phyloP scores from a whole-genome alignment of 2,888 invertebrate species.

The Trichogramma evanescens region DNA sequence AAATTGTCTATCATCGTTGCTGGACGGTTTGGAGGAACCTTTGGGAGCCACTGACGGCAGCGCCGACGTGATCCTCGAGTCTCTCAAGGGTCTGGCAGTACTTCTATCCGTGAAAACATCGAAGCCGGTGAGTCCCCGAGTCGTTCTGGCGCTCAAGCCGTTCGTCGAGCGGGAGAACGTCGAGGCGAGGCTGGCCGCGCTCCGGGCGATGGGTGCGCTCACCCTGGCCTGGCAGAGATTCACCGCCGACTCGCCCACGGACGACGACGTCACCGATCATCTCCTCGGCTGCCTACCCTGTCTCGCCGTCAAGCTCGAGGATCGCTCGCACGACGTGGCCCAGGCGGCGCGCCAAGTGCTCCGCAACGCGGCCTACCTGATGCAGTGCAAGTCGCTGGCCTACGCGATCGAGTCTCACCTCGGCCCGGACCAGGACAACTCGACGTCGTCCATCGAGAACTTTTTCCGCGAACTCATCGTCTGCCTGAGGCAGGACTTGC shows the following conservation, averaged over 20 bases:
- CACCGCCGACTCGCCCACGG: constrained; percentile 26
- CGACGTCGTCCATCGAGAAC: constrained; percentile 28
- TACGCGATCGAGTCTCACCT: constrained; percentile 29
- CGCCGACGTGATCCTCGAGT: constrained; percentile 37
- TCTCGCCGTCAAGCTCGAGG: constrained; percentile 37
- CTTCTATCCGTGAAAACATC: constrained; percentile 32
- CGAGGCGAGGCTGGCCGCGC: constrained; percentile 38
- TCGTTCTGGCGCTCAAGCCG: constrained; percentile 39
- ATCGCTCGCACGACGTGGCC: constrained; percentile 30
- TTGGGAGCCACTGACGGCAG: constrained; percentile 31
- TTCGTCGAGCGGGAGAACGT: constrained; percentile 41
- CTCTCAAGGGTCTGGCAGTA: constrained; percentile 35
- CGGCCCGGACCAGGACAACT: constrained; percentile 15
- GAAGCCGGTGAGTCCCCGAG: constrained; percentile 35
- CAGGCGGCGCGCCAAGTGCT: constrained; percentile 35
- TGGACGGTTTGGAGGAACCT: constrained; percentile 40
- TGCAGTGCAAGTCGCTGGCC: constrained; percentile 31
- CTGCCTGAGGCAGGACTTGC: constrained; percentile 33
- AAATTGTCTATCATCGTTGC: constrained; percentile 34
- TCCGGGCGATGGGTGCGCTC: constrained; percentile 34
- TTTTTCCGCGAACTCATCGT: constrained; percentile 32
- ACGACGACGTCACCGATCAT: constrained; percentile 38
- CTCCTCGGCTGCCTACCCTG: constrained; percentile 39
- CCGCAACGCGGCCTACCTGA: constrained; percentile 29
- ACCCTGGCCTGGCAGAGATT: constrained; percentile 33